Conservation (phyloP, 2,888 invertebrate species). For the Drosophila setosimentum region DNA sequence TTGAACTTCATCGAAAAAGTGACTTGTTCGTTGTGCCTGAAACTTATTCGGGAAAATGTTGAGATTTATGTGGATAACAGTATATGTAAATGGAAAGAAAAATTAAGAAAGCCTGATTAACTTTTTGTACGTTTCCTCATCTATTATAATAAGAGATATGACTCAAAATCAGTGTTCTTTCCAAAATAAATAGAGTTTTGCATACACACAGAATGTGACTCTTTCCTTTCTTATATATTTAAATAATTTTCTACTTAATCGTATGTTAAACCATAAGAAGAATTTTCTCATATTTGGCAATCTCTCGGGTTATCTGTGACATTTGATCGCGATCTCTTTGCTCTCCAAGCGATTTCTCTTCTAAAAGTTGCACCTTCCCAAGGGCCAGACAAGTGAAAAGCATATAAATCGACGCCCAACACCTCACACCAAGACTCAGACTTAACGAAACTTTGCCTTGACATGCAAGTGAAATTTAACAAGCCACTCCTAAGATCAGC, state of each 20-base stretch:
- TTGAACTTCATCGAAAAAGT: slow-evolving; percentile 53
- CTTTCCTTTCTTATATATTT: not conserved
- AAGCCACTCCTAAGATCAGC: slow-evolving; percentile 73
- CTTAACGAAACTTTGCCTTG: slow-evolving; percentile 50
- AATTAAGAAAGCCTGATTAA: not conserved
- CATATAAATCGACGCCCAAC: slow-evolving; percentile 79
- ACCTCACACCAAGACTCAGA: slow-evolving; percentile 50
- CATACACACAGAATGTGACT: not conserved
- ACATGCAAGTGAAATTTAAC: slow-evolving; percentile 81
- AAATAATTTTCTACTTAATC: not conserved
- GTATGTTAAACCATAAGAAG: not conserved
- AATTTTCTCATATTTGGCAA: slow-evolving; percentile 40
- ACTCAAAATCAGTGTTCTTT: not conserved
- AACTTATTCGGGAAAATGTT: slow-evolving; percentile 25
- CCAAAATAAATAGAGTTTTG: not conserved
- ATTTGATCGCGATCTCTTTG: slow-evolving; percentile 36
- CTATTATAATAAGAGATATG: not conserved
- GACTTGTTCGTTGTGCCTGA: slow-evolving; percentile 33
- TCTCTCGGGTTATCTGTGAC: slow-evolving; percentile 1
- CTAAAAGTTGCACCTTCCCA: slow-evolving; percentile 43
- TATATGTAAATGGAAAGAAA: too few relatives aligned
- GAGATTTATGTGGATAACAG: slow-evolving; percentile 26
- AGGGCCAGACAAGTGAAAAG: slow-evolving; percentile 75
- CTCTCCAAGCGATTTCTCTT: slow-evolving; percentile 51
- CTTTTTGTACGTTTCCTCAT: not conserved